Evolutionary conservation across 1,140 invertebrate genomes (phyloP).

Genomic region (Platorchestia sp.): DNA sequence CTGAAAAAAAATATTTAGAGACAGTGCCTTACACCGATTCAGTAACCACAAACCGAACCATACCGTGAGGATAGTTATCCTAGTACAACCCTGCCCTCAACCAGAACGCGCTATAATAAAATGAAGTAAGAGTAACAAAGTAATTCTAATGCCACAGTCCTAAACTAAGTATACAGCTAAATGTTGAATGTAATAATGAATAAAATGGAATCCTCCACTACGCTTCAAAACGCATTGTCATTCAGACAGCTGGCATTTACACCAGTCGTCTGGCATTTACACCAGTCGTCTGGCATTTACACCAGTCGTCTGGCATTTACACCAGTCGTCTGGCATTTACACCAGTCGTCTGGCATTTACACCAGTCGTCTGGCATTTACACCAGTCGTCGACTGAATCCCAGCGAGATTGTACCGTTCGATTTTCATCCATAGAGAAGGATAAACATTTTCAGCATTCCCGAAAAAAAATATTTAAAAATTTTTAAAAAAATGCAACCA

Average conservation of each 20-base stretch:
- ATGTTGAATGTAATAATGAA: background rate
- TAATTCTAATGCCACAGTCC: slow-evolving; percentile 20
- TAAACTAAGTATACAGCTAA: slow-evolving; percentile 3
- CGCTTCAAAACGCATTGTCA: background rate
- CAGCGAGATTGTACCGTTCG: no score
- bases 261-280: background rate
- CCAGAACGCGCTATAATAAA: background rate
- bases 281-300: background rate
- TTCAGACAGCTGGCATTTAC: background rate
- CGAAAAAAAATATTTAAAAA: no score
- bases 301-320: background rate
- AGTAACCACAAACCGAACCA: background rate
- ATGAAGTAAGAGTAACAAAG: slow-evolving; percentile 1
- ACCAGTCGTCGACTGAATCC: background rate
- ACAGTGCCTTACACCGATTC: background rate
- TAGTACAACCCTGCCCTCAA: background rate
- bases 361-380: background rate
- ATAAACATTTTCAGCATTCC: background rate
- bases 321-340: no score
- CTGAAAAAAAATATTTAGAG: background rate
- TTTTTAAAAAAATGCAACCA: background rate
- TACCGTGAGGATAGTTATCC: background rate
- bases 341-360: background rate
- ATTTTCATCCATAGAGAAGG: background rate
- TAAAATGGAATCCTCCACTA: background rate